These are phyloP conservation scores for Neofelis nebulosa DNA, from an alignment of 2,113 vertebrate genomes.

Conservation along the genomic window DNA sequence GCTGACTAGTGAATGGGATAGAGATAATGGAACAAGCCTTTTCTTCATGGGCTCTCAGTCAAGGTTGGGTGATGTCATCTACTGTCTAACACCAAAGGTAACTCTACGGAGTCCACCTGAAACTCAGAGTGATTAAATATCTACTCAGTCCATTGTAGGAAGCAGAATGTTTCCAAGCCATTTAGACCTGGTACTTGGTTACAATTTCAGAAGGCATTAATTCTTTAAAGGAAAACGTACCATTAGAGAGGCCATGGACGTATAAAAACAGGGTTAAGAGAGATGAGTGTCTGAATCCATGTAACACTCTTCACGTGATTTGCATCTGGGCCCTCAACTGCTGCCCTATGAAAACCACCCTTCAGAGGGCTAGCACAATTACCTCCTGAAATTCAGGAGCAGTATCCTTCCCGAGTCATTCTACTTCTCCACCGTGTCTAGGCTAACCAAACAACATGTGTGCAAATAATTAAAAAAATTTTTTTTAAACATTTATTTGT, in stretches of 20 bases:
- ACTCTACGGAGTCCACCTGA: not conserved
- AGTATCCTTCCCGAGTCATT: not conserved
- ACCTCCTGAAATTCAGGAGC: not conserved
- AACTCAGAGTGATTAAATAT: constrained; percentile 4
- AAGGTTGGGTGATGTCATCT: not conserved
- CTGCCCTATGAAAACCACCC: not conserved
- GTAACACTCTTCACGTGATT: not conserved
- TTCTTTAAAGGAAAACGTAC: not conserved
- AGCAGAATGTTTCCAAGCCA: not conserved
- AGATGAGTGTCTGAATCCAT: not conserved
- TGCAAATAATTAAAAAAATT: not conserved
- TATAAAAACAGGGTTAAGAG: not conserved
- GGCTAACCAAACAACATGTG: not conserved
- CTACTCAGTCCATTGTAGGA: not conserved
- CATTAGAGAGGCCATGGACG: not conserved
- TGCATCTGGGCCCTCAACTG: too few species aligned
- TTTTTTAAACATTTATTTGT: too few species aligned
- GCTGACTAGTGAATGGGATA: constrained; percentile 10
- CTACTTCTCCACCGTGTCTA: not conserved
- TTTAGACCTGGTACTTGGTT: not conserved
- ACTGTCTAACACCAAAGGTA: not conserved
- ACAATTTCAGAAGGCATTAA: not conserved
- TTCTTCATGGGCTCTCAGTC: not conserved
- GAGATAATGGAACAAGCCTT: constrained; percentile 40
- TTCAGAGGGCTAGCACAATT: not conserved